phyloP scores from a whole-genome alignment of 2,113 vertebrate species.

The rabbit (Oryctolagus cuniculus) region mOryCun1.1 NC_091440.1:109595501-109596000 shows the following conservation, averaged over 20 bases:
- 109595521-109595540: not conserved
- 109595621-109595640: not conserved
- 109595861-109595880: slow-evolving; percentile 37
- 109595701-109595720: not conserved
- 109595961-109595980: slow-evolving; percentile 74
- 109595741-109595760: not conserved
- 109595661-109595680: not conserved
- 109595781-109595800: not conserved
- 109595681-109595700: not conserved
- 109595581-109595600: slow-evolving; percentile 60
- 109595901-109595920: too few species aligned
- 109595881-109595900: too few species aligned
- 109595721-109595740: not conserved
- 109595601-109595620: not conserved
- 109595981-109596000: slow-evolving; percentile 73
- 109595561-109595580: not conserved
- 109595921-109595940: slow-evolving; percentile 58
- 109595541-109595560: not conserved
- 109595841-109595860: slow-evolving; percentile 55
- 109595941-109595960: slow-evolving; percentile 64
- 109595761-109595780: not conserved
- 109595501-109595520: not conserved
- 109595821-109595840: slow-evolving; percentile 28
- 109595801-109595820: not conserved
- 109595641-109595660: not conserved